Conservation (phyloP, 2,888 invertebrate genomes). For the Troilus luridus region DNA sequence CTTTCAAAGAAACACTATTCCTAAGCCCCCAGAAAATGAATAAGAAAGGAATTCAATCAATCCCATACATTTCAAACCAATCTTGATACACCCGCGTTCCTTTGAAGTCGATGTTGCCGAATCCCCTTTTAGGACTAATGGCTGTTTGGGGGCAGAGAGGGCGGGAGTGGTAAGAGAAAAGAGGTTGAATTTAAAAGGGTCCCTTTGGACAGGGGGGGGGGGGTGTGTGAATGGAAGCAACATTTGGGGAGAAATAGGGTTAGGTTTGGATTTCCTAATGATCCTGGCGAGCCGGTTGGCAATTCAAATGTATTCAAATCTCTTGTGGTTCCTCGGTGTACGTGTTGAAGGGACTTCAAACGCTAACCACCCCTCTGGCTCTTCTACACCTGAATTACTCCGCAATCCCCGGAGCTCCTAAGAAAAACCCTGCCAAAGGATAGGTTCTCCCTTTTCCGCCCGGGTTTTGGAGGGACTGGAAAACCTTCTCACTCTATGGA, state of each 20-base stretch:
- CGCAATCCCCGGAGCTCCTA: slow-evolving; percentile 6
- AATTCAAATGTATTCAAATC: slow-evolving; percentile 60
- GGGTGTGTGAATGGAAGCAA: not conserved
- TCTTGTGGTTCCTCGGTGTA: not conserved
- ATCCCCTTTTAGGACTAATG: slow-evolving; percentile 8
- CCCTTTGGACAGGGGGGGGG: not conserved
- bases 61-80: not conserved
- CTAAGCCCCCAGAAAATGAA: not conserved
- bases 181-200: slow-evolving; percentile 15
- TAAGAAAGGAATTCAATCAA: not conserved
- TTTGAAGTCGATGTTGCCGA: not conserved
- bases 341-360: slow-evolving; percentile 33
- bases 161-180: not conserved
- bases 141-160: not conserved
- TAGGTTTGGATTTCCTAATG: slow-evolving; percentile 57
- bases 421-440: slow-evolving; percentile 12
- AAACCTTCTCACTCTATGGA: not conserved
- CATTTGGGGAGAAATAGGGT: slow-evolving; percentile 5
- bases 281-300: slow-evolving; percentile 48
- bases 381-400: slow-evolving; percentile 39
- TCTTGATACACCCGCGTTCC: not conserved
- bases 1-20: not conserved
- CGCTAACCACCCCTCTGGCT: slow-evolving; percentile 9
- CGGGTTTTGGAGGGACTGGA: not conserved
- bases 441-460: slow-evolving; percentile 10